Conservation (phyloP, 2,888 invertebrate genomes). For the Pyrochroa serraticornis region DNA sequence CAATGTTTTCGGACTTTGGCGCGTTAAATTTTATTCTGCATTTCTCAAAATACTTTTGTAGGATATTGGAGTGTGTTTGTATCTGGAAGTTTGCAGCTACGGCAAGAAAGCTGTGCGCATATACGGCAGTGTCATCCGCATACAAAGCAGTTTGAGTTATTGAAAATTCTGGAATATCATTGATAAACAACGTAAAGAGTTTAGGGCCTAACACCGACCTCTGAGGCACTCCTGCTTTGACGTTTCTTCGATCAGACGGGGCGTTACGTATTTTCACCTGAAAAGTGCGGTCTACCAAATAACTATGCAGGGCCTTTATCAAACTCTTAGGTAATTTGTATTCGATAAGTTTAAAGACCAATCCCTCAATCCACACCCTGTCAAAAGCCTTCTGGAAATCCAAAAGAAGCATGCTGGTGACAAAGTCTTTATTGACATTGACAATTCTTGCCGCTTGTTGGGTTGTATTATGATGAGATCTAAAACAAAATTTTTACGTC, state of each 20-base stretch:
- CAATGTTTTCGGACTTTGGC: not conserved
- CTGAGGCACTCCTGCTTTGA: not conserved
- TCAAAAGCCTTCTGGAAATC: not conserved
- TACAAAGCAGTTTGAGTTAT: conserved; percentile 1
- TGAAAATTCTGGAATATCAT: not conserved
- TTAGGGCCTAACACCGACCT: not conserved
- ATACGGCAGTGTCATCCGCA: not conserved
- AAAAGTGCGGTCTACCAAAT: too few species aligned
- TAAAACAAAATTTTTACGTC: not conserved
- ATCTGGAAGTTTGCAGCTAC: not conserved
- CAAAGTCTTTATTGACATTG: not conserved
- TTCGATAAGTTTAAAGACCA: not conserved
- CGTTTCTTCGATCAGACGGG: not conserved
- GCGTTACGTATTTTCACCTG: too few species aligned
- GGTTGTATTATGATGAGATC: not conserved
- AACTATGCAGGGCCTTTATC: too few species aligned
- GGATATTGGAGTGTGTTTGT: not conserved
- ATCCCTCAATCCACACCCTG: not conserved
- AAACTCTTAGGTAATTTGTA: too few species aligned
- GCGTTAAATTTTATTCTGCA: not conserved
- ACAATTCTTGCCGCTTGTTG: not conserved
- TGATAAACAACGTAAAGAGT: not conserved
- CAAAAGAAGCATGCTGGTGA: not conserved
- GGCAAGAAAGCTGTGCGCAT: not conserved
- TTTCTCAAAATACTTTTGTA: not conserved